Evolutionary conservation across 2,797 vertebrate species (phyloP).

Genomic region (Myiotriccus ornatus): DNA sequence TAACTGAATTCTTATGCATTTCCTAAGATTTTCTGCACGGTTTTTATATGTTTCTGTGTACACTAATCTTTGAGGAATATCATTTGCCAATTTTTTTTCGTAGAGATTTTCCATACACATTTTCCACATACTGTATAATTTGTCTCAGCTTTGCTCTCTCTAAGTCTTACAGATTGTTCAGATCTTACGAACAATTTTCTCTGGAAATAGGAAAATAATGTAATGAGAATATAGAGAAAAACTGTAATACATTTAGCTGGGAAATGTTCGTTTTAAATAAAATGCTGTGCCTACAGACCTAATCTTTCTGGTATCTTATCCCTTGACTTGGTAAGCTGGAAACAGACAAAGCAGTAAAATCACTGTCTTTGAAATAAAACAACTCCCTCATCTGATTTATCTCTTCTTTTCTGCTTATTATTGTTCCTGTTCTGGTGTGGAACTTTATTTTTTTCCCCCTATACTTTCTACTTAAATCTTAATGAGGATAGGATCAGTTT

Average conservation of each 20-base stretch:
- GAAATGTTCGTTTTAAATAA: background rate
- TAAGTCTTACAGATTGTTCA: constrained; percentile 4
- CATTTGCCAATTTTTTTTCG: constrained; percentile 27
- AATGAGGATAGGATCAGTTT: background rate
- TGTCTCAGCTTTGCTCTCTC: background rate
- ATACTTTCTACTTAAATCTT: background rate
- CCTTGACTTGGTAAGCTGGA: background rate
- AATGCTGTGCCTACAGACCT: background rate
- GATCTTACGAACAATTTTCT: background rate
- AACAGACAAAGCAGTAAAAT: background rate
- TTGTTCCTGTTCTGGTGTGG: background rate
- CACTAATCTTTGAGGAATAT: background rate
- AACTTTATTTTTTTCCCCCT: background rate
- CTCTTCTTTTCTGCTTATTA: background rate
- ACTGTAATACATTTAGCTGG: background rate
- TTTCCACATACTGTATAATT: constrained; percentile 26
- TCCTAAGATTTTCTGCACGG: constrained; percentile 17
- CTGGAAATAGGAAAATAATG: background rate
- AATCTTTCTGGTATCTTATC: background rate
- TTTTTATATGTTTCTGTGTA: background rate
- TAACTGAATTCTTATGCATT: constrained; percentile 4
- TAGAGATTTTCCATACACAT: constrained; percentile 22
- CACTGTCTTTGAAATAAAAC: background rate
- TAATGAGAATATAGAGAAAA: background rate
- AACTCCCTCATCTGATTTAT: background rate